These are phyloP conservation scores for Mungos mungo DNA, from an alignment of 2,113 vertebrate species.

Conservation along the genomic window DNA sequence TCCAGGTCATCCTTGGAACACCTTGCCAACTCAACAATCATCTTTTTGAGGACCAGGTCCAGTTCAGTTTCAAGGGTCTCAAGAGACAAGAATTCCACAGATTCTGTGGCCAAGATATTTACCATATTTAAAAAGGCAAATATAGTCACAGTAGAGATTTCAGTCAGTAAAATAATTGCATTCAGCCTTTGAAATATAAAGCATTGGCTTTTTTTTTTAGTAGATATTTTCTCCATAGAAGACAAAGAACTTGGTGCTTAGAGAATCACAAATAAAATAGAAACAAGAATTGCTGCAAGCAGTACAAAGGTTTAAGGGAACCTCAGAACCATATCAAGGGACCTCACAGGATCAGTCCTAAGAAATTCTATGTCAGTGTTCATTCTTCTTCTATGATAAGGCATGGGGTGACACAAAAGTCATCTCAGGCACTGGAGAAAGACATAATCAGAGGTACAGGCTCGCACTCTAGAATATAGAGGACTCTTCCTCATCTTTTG, in stretches of 20 bases:
- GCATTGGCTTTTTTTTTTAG: neutral
- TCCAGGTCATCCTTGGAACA: slow-evolving; percentile 57
- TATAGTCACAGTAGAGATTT: neutral
- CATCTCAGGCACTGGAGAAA: neutral
- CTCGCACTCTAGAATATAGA: neutral
- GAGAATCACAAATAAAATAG: neutral
- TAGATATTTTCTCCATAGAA: neutral
- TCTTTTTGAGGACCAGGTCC: slow-evolving; percentile 40
- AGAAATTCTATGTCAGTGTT: neutral
- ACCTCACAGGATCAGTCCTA: neutral
- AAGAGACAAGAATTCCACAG: slow-evolving; percentile 64
- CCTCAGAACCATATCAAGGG: neutral
- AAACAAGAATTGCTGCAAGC: neutral
- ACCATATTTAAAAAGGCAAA: slow-evolving; percentile 56
- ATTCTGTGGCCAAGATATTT: slow-evolving; percentile 56
- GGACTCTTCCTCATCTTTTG: neutral
- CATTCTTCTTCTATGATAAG: neutral
- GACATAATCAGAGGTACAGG: neutral
- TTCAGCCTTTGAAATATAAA: neutral
- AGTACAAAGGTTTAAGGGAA: neutral
- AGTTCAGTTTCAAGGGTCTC: slow-evolving; percentile 39
- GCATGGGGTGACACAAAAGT: neutral
- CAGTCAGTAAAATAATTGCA: neutral
- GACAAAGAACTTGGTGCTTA: neutral
- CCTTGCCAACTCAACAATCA: slow-evolving; percentile 52